These are phyloP conservation scores for Antechinus flavipes DNA, from an alignment of 2,113 vertebrate species.

Conservation along the genomic window DNA sequence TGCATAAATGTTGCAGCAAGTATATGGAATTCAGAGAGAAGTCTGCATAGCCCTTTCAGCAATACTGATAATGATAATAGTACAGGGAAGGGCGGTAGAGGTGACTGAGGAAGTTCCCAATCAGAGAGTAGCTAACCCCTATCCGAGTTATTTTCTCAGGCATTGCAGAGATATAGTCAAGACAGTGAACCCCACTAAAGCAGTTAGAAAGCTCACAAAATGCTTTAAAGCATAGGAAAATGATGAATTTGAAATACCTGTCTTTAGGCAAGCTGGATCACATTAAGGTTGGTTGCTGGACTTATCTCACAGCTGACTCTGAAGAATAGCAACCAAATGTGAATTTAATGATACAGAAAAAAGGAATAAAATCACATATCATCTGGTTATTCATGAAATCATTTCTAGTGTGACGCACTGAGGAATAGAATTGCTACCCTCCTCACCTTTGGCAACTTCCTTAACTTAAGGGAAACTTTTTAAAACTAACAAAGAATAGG, in stretches of 20 bases:
- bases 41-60: neutral
- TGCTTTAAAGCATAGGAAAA: neutral
- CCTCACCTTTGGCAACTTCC: conserved; percentile 26
- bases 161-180: accelerated
- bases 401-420: conserved; percentile 28
- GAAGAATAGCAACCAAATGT: neutral
- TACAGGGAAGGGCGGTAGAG: neutral
- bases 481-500: conserved; percentile 14
- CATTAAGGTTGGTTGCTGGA: neutral
- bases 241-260: neutral
- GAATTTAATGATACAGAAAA: conserved; percentile 34
- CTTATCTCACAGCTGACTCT: neutral
- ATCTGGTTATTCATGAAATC: conserved; percentile 8
- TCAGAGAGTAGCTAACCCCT: neutral
- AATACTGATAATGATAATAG: neutral
- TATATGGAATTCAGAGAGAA: neutral
- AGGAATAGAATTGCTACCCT: neutral
- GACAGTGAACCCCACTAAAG: neutral
- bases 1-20: neutral
- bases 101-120: neutral
- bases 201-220: neutral
- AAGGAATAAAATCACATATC: conserved; percentile 21
- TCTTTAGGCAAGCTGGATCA: conserved; percentile 37
- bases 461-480: conserved; percentile 28
- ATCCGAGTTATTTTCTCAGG: neutral